These are phyloP conservation scores for Nudaria mundana DNA, from an alignment of 2,888 invertebrate species.

Conservation along the genomic window DNA sequence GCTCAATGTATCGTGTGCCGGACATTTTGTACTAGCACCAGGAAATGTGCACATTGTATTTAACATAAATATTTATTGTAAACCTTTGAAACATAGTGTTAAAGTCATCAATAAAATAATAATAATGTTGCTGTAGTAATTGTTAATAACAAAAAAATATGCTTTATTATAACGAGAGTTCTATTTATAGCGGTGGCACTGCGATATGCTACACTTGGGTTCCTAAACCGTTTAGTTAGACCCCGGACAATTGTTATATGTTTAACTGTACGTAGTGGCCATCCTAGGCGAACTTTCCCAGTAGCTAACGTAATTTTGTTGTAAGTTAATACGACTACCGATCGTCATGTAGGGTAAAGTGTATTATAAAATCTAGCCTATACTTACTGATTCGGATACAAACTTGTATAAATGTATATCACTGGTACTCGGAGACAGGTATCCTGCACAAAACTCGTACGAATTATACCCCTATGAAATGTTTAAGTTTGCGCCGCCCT, in stretches of 20 bases:
- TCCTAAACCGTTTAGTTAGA: slow-evolving; percentile 45
- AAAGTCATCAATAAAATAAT: slow-evolving; percentile 50
- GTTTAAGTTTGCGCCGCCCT: slow-evolving; percentile 28
- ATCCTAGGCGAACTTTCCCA: slow-evolving; percentile 43
- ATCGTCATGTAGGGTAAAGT: slow-evolving; percentile 64
- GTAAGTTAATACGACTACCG: slow-evolving; percentile 60
- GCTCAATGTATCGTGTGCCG: slow-evolving; percentile 56
- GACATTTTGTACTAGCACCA: slow-evolving; percentile 36
- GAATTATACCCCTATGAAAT: slow-evolving; percentile 44
- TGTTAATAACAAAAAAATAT: slow-evolving; percentile 73
- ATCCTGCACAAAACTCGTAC: slow-evolving; percentile 72
- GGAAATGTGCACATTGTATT: slow-evolving; percentile 72
- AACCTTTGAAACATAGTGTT: slow-evolving; percentile 63
- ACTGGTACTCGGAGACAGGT: slow-evolving; percentile 58
- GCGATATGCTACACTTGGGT: slow-evolving; percentile 52
- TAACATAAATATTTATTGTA: slow-evolving; percentile 58
- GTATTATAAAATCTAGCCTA: slow-evolving; percentile 67
- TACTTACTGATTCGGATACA: slow-evolving; percentile 58
- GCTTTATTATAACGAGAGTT: slow-evolving; percentile 71
- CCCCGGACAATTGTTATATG: slow-evolving; percentile 23
- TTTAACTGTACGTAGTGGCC: slow-evolving; percentile 37
- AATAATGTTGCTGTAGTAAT: slow-evolving; percentile 71
- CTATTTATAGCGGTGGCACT: slow-evolving; percentile 64
- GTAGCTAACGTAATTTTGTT: slow-evolving; percentile 64
- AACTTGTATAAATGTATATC: slow-evolving; percentile 69